These are phyloP conservation scores for Himalopsyche tibetana DNA, from an alignment of 2,888 invertebrate species.

Conservation along the genomic window DNA sequence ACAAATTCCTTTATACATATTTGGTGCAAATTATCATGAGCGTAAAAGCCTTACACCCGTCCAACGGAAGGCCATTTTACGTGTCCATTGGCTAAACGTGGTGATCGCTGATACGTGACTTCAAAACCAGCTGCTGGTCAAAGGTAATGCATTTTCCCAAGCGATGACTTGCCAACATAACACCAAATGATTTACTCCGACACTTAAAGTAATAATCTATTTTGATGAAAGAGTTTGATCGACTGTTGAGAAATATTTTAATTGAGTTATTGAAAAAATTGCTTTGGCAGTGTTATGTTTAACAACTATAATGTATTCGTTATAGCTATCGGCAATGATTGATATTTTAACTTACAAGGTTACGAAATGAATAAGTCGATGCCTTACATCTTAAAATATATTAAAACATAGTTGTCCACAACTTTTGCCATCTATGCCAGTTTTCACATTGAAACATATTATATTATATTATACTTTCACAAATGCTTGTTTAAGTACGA, in stretches of 20 bases:
- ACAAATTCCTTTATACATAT: not conserved
- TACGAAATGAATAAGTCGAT: not conserved
- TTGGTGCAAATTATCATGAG: slow-evolving; percentile 2
- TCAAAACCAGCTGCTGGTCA: not conserved
- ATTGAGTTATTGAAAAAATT: not conserved
- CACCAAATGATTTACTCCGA: not conserved
- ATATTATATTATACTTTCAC: too few relatives aligned
- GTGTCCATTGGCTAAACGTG: slow-evolving; percentile 49
- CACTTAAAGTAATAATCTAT: not conserved
- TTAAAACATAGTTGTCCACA: too few relatives aligned
- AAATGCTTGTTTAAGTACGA: too few relatives aligned
- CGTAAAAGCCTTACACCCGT: not conserved
- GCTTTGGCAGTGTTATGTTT: not conserved
- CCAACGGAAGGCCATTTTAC: slow-evolving; percentile 39
- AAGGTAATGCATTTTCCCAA: not conserved
- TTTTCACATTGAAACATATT: too few relatives aligned
- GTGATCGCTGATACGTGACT: slow-evolving; percentile 50
- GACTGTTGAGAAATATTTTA: too few relatives aligned
- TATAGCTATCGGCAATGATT: slow-evolving; percentile 1
- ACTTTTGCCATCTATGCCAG: too few relatives aligned
- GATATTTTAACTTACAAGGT: not conserved
- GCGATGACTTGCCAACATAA: not conserved
- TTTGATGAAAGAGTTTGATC: not conserved
- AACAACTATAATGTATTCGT: not conserved
- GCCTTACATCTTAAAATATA: not conserved